Conservation (phyloP, 1,140 invertebrate genomes). For the Lerema accius region DNA sequence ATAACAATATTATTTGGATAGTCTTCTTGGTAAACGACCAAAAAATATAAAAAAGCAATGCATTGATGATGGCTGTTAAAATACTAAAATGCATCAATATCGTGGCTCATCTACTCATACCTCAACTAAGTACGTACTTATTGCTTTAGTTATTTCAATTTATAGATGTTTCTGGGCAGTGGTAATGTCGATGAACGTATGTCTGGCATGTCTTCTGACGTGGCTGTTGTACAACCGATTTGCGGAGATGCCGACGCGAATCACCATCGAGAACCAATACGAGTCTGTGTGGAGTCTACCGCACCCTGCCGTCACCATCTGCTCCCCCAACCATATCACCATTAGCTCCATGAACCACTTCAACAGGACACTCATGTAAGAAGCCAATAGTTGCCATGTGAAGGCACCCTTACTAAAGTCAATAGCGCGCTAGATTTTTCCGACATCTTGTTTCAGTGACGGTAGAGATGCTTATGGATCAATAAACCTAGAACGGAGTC, state of each 20-base stretch:
- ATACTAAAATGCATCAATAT: no score
- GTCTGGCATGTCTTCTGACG: conserved; percentile 43
- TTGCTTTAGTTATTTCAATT: conserved; percentile 11
- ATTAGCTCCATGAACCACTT: conserved; percentile 50
- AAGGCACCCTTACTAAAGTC: no score
- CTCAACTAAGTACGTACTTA: conserved; percentile 10
- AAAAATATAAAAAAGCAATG: no score
- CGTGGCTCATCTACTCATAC: no score
- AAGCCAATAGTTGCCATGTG: conserved; percentile 16
- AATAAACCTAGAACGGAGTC: conserved; percentile 38
- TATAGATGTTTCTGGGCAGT: conserved; percentile 63
- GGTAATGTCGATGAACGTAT: conserved; percentile 37
- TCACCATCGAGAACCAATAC: conserved; percentile 70
- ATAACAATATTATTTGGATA: no score
- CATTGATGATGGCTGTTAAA: no score
- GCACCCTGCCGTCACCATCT: conserved; percentile 62
- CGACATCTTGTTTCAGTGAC: conserved; percentile 1
- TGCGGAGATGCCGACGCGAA: conserved; percentile 61
- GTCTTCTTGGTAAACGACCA: no score
- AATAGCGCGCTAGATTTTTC: background rate
- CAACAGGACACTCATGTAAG: conserved; percentile 64
- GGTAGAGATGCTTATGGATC: conserved; percentile 53
- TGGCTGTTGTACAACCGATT: conserved; percentile 56
- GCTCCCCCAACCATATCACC: conserved; percentile 68
- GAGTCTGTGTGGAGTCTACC: conserved; percentile 47